Evolutionary conservation across 1,140 invertebrate genomes (phyloP).

Genomic region (Pogonus chalceus): DNA sequence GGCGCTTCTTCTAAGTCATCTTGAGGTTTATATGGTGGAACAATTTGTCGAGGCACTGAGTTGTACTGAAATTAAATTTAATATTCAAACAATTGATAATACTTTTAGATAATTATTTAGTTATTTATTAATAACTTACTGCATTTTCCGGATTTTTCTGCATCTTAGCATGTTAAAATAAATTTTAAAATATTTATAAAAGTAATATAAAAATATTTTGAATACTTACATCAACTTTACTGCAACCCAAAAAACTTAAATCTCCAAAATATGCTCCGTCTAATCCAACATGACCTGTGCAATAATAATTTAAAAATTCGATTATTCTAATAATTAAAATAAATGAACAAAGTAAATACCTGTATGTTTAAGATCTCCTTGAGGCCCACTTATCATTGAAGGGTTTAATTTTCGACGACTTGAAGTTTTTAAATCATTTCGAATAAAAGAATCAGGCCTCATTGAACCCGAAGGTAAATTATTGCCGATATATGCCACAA

Average conservation of each 20-base stretch:
- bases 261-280: slow-evolving; percentile 96
- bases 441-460: slow-evolving; percentile 27
- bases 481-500: slow-evolving; percentile 75
- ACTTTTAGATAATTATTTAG: not conserved
- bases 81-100: not conserved
- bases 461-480: slow-evolving; percentile 50
- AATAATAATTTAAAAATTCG: not conserved
- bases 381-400: slow-evolving; percentile 94
- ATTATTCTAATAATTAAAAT: not conserved
- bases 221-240: slow-evolving; percentile 34
- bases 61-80: slow-evolving; percentile 58
- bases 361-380: slow-evolving; percentile 94
- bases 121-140: slow-evolving; percentile 12
- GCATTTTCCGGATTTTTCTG: not conserved
- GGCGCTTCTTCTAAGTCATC: slow-evolving; percentile 59
- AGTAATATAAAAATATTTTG: slow-evolving; percentile 15
- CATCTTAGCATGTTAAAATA: not conserved
- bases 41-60: slow-evolving; percentile 72
- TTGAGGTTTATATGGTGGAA: slow-evolving; percentile 78
- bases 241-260: slow-evolving; percentile 71
- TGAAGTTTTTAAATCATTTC: slow-evolving; percentile 46
- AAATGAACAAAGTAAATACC: slow-evolving; percentile 35
- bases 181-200: not conserved
- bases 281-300: slow-evolving; percentile 77
- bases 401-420: slow-evolving; percentile 61